Evolutionary conservation across 2,888 invertebrate species (phyloP).

Genomic region (Dysmachus trigonus): DNA sequence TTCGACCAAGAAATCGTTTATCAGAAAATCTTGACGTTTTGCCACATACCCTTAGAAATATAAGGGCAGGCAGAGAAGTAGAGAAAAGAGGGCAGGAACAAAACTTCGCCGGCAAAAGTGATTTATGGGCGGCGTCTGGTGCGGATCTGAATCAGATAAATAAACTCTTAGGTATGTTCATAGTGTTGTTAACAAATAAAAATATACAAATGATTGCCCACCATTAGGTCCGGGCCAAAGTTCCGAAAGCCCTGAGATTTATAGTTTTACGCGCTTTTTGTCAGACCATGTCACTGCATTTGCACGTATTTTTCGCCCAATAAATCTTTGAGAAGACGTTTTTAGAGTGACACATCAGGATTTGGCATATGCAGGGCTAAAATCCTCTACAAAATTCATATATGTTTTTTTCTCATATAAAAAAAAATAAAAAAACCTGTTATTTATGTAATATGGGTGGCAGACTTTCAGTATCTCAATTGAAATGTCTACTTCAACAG

Average conservation of each 20-base stretch:
- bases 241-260: slow-evolving; percentile 21
- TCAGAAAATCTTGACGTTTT: slow-evolving; percentile 49
- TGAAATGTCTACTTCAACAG: background rate
- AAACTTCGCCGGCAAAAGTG: slow-evolving; percentile 42
- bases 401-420: background rate
- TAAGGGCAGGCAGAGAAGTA: background rate
- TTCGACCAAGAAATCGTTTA: slow-evolving; percentile 47
- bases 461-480: background rate
- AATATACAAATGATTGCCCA: slow-evolving; percentile 50
- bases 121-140: slow-evolving; percentile 49
- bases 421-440: background rate
- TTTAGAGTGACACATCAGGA: background rate
- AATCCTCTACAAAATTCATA: background rate
- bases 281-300: slow-evolving; percentile 30
- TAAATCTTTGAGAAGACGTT: background rate
- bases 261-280: slow-evolving; percentile 38
- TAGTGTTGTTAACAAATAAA: slow-evolving; percentile 50
- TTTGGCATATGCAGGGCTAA: background rate
- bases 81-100: background rate
- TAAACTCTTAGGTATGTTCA: slow-evolving; percentile 50
- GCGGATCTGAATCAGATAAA: slow-evolving; percentile 49
- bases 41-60: slow-evolving; percentile 30
- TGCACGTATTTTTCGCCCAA: slow-evolving; percentile 30
- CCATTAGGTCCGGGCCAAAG: slow-evolving; percentile 43
- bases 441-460: background rate